Percentiles rank a stretch among this genome's conserved stretches.
These are phyloP conservation scores for Lysandra bellargus DNA, from an alignment of 2,888 invertebrate species.

Conservation along the genomic window DNA sequence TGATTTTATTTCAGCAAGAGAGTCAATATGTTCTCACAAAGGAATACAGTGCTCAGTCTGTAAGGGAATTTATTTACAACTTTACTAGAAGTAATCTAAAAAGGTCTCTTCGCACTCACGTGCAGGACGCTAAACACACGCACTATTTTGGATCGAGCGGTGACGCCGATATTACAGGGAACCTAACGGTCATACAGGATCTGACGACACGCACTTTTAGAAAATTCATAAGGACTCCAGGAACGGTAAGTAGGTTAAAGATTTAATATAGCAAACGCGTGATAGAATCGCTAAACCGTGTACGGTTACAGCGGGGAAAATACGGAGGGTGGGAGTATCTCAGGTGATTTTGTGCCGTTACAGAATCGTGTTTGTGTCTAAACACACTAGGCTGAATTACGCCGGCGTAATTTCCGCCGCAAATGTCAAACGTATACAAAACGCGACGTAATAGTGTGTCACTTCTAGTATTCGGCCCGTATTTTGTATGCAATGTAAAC, in stretches of 20 bases:
- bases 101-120: conserved; percentile 63
- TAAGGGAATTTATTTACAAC: conserved; percentile 78
- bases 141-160: conserved; percentile 65
- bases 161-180: conserved; percentile 45
- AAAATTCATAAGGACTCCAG: conserved; percentile 79
- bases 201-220: conserved; percentile 84
- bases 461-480: no score
- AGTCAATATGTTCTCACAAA: conserved; percentile 82
- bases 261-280: no score
- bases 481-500: no score
- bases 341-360: no score
- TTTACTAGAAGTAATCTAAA: conserved; percentile 67
- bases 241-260: conserved; percentile 71
- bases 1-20: conserved; percentile 80
- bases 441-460: no score
- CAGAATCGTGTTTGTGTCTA: no score
- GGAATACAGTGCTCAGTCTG: conserved; percentile 69
- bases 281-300: no score
- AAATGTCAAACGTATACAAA: no score
- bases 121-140: conserved; percentile 62
- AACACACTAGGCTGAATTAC: no score
- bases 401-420: no score
- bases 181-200: conserved; percentile 80
- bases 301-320: no score
- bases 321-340: no score